Base-by-base conservation (phyloP, 2,888 invertebrate species). In the Cremastinae sp. region DNA sequence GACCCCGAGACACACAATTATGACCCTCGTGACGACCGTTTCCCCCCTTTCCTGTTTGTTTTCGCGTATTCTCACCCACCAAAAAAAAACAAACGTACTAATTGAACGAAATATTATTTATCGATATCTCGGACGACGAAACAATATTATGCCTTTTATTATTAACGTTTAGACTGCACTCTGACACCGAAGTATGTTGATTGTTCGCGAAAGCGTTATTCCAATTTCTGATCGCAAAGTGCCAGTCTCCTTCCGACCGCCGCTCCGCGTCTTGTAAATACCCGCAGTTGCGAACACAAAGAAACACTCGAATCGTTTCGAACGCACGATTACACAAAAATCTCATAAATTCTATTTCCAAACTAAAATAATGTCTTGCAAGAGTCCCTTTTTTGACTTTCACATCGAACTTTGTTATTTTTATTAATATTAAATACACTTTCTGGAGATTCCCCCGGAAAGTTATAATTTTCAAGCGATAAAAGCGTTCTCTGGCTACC, bases 11-110 rank as follows among this genome's bases (percentile, higher is more conserved):
- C 53, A 41, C 12, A 68, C 69, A 28, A 59, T 49, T 66, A 49
- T 61, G 70, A 70, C 70, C 61, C 70, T 61, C 70, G 70, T 70
- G 70, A 61, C 61, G 53, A 61, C 43, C 34, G n/a, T 53, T 18
- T 51, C 36, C 20, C 41, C 10, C 53, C 14, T 43, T 65, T 36
- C 28, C 38, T 56, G 22, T 56, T 36, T 16, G 38, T 64, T 38
- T 64, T 64, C n/a, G 36, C 20, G 14, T 28, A 20, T 64, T 38
- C 64, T 68, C 20, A 36, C 64, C 12, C 45, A 18, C 65, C 43
- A 53, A 34, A 62, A 56, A 70, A 58, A 20, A 64, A 75, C 56
- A 56, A 49, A 7, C 45, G 16, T 34, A 14, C 16, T 12, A 38
- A 49, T 12, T 12, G 28, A 62, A 49, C 43, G 70, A 74, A 20